These are phyloP conservation scores for Cassiopea andromeda DNA, from an alignment of 30 jellyfish, hydroid and myxozoan genomes.

Conservation along the genomic window DNA sequence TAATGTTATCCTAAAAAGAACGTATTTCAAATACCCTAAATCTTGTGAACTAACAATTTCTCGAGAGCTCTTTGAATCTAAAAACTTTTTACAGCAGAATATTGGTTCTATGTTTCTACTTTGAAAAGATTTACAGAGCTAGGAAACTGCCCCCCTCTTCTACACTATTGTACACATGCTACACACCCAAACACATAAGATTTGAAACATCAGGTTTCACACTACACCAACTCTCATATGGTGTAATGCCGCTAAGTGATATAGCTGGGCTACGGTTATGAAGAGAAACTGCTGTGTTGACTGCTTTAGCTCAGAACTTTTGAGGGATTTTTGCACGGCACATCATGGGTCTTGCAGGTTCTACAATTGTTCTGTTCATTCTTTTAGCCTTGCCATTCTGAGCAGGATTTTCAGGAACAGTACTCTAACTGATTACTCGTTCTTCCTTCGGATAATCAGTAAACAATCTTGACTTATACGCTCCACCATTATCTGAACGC, in stretches of 20 bases:
- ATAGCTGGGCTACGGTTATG: slow-evolving; percentile 48
- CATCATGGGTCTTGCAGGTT: slow-evolving; percentile 50
- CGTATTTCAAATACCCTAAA: too few relatives aligned
- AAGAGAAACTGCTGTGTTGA: slow-evolving; percentile 47
- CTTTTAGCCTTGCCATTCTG: slow-evolving; percentile 59
- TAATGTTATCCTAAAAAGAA: too few relatives aligned
- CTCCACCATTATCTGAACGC: slow-evolving; percentile 64
- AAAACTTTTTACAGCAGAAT: too few relatives aligned
- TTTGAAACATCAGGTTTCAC: slow-evolving; percentile 48
- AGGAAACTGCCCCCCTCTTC: too few relatives aligned
- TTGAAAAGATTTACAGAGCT: too few relatives aligned
- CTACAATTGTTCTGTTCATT: slow-evolving; percentile 50
- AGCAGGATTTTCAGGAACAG: slow-evolving; percentile 56
- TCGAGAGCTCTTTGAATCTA: too few relatives aligned
- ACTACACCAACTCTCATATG: slow-evolving; percentile 37
- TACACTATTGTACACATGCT: background rate
- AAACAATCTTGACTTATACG: slow-evolving; percentile 36
- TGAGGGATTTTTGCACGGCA: slow-evolving; percentile 37
- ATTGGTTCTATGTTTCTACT: too few relatives aligned
- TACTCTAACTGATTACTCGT: slow-evolving; percentile 17
- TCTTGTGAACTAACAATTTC: too few relatives aligned
- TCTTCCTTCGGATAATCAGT: slow-evolving; percentile 1
- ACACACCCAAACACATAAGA: slow-evolving; percentile 49
- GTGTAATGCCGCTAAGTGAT: slow-evolving; percentile 23
- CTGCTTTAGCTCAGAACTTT: slow-evolving; percentile 65